Percentiles rank a stretch among this genome's conserved stretches.
phyloP scores from a whole-genome alignment of 2,888 invertebrate species.

The Vesta saturnalis region DNA sequence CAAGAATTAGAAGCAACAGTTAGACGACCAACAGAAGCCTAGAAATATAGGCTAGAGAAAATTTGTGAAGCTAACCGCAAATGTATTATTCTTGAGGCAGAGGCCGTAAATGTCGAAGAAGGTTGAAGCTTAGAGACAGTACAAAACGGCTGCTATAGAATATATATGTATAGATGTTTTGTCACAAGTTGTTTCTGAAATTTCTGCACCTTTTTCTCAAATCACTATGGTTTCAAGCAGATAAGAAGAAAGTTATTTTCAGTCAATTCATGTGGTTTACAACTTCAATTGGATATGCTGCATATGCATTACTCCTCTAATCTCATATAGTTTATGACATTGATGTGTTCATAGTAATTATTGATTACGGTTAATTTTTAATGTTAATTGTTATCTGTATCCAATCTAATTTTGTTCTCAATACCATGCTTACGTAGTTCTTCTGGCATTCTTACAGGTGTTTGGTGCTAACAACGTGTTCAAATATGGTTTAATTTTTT shows the following conservation, averaged over 20 bases:
- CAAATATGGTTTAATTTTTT: no score
- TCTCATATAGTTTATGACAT: no score
- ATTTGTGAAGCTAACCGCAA: constrained; percentile 92
- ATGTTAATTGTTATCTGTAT: no score
- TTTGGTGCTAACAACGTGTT: no score
- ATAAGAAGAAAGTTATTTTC: constrained; percentile 71
- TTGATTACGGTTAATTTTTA: no score
- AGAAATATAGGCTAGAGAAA: constrained; percentile 90
- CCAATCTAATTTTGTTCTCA: no score
- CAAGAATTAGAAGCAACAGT: constrained; percentile 93
- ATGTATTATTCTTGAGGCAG: constrained; percentile 91
- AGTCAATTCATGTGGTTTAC: neutral
- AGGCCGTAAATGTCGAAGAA: constrained; percentile 97
- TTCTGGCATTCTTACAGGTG: no score
- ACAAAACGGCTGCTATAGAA: constrained; percentile 94
- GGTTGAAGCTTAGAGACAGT: constrained; percentile 96
- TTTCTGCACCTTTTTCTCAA: constrained; percentile 93
- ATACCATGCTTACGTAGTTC: no score
- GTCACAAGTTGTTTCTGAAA: constrained; percentile 96
- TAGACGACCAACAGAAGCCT: constrained; percentile 95
- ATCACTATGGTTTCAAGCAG: constrained; percentile 97
- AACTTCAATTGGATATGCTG: no score
- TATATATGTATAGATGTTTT: constrained; percentile 96
- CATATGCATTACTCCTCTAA: no score
- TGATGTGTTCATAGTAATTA: no score